Evolutionary conservation across 1,140 invertebrate genomes (phyloP), one percentile per base, ranked within the genome.

Genomic region (Psilanteris sp.): DNA sequence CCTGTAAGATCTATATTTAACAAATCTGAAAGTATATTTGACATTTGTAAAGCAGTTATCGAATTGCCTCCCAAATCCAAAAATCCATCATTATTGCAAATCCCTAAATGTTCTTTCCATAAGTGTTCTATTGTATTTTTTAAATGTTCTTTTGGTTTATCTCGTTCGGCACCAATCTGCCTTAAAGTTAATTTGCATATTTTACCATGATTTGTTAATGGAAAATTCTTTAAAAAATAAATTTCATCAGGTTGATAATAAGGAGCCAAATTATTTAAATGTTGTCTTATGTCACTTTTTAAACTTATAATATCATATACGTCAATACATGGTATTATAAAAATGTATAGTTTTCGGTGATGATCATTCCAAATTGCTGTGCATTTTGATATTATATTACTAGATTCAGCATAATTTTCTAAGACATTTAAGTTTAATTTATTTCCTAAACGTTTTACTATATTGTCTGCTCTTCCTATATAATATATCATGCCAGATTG

Each of bases 381-480:
- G 79, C 89, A 91, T 59, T 87, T 84, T 55, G 86, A 82, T 15
- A 92, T 80, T 73, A 79, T 83, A 26, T 84, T 79, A 77, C 87
- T 84, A 66, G 85, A 80, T 76, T 86, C 83, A 5, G 89, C 84
- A 41, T 87, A 85, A 74, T 85, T 81, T 86, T 94, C 91, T 34
- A 95, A 90, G 39, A 89, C 81, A 16, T 85, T 77, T 16, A 94
- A 82, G 79, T 91, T 90, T 10, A 95, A 78, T 84, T 92, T 92
- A 68, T 92, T 89, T 1, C 94, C 94, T 86, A 92, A 91, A 83
- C 93, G 87, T 87, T 96, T 96, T n/a, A 95, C 87, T 26, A 91
- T 83, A 64, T 90, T 88, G 87, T 94, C 92, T 68, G 83, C 89
- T 44, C 94, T 89, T 6, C 92, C 91, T 75, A 90, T 86, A 72